Evolutionary conservation across 2,797 vertebrate species (phyloP), one percentile per base, ranked within the genome.

Genomic region (Staurois parvus): DNA sequence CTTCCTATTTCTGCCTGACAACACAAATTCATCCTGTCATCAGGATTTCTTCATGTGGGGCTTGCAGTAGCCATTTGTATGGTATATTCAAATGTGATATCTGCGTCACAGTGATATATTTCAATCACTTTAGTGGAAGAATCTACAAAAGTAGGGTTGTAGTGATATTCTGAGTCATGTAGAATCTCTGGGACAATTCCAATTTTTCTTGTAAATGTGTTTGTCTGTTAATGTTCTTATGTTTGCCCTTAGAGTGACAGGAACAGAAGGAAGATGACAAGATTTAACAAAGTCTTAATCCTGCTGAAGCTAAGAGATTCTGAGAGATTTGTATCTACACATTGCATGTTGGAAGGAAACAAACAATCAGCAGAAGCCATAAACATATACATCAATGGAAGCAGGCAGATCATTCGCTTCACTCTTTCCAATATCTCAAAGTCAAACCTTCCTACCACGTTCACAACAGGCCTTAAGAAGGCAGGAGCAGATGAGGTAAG

Each of bases 261-360:
- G 28, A 72, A 10, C 69, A 81, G 28, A 81, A 81, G 69, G 79
- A 72, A 81, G 79, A 69, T 81, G 79, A 81, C 48, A 30, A 72
- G 69, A 69, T 59, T 81, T 81, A 59, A 21, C 28, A 72, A 72
- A 72, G 68, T 59, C 42, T 72, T 81, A 81, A 81, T 81, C 79
- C 69, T 62, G 24, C 69, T 72, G 79, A 24, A 52, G 42, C 79
- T 72, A 28, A 81, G 66, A 72, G 67, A 45, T 69, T 80, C 42
- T 70, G 29, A 68, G 64, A 67, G 48, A 52, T 52, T 52, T 52
- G 19, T 72, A 37, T 17, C 12, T 32, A 24, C 67, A 21, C 4
- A 37, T 8, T 28, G 28, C 30, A 68, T 74, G 30, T 30, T 56
- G 17, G 68, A 62, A 68, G 19, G 34, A 24, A 72, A 40, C 21